Evolutionary conservation across 2,797 vertebrate species (phyloP), one percentile per base, ranked within the genome.

Genomic region (Gastrophryne carolinensis): DNA sequence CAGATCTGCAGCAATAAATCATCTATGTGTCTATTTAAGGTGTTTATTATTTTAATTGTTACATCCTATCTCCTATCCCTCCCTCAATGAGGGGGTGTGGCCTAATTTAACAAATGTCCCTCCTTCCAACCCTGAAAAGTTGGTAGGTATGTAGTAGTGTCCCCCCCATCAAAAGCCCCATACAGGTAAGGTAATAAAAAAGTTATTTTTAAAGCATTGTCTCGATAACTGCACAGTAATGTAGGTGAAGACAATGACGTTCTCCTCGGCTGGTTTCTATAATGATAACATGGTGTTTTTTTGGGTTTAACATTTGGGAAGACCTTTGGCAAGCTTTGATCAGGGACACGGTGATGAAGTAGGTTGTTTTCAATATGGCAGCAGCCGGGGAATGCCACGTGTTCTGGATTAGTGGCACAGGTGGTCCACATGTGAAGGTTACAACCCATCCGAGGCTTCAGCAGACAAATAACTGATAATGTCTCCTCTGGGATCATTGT

Each of bases 401-500:
- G 39, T 47, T 49, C 24, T 52, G 19, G 17, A 47, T 72, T 62
- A 26, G 29, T 8, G 34, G 26, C n/a, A 32, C 69, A 72, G 56
- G 56, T 61, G 69, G 69, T 37, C 9, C 29, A 17, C 69, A 72
- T 21, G 61, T 72, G 69, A 19, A 26, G 4, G 13, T 15, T 19
- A 26, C 5, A 2, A 23, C 2, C 2, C 47, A 56, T 47, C 8
- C 47, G 57, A 70, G 29, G 3, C 21, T 7, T 37, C 30, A 71
- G 7, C 5, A 30, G 24, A 57, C 8, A 26, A 30, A 58, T 13
- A 58, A 15, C 6, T 12, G 27, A 60, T 15, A 12, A 47, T 21
- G 19, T 13, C 7, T 32, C 5, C 8, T 1, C 30, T 24, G 5
- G 68, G 21, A 32, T 24, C 24, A 7, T 11, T 5, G 5, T 61